phyloP scores from a whole-genome alignment of 2,113 vertebrate species.

The Zootoca vivipara region DNA sequence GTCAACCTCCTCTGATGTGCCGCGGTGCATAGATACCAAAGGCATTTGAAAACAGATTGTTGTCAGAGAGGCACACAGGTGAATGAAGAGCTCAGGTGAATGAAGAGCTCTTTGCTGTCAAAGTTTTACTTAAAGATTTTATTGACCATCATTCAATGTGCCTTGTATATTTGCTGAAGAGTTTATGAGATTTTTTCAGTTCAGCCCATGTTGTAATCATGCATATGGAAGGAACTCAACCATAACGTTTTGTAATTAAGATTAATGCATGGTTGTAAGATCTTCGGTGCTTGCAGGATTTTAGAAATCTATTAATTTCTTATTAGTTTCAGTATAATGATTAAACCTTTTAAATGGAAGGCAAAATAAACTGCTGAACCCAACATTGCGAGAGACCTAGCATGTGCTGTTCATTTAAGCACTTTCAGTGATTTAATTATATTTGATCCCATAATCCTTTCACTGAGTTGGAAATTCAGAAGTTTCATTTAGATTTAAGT shows the following conservation, averaged over 20 bases:
- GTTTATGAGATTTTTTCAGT: slow-evolving; percentile 52
- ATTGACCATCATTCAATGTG: slow-evolving; percentile 15
- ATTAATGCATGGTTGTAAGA: slow-evolving; percentile 60
- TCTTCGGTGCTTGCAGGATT: slow-evolving; percentile 61
- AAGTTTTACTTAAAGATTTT: slow-evolving; percentile 1
- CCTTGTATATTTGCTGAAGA: slow-evolving; percentile 37
- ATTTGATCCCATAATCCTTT: slow-evolving; percentile 54
- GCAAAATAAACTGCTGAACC: slow-evolving; percentile 60
- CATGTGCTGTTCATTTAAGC: slow-evolving; percentile 58
- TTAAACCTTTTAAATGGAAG: slow-evolving; percentile 56
- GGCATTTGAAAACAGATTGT: background rate
- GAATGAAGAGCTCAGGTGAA: slow-evolving; percentile 15
- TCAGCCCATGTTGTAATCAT: slow-evolving; percentile 52
- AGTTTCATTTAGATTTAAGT: slow-evolving; percentile 56
- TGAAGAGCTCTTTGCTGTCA: background rate
- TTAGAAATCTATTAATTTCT: slow-evolving; percentile 74
- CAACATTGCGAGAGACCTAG: slow-evolving; percentile 53
- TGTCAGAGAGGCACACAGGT: background rate
- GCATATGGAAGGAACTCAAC: slow-evolving; percentile 61
- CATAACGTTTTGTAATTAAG: slow-evolving; percentile 70
- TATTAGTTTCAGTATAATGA: slow-evolving; percentile 63
- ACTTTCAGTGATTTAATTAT: slow-evolving; percentile 60
- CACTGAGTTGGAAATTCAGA: slow-evolving; percentile 51
- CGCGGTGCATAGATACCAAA: background rate
- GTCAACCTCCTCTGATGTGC: no score